A percentile compares a stretch with the other conserved stretches of the same genome.
phyloP scores from a whole-genome alignment of 1,140 invertebrate species.

The Bradynema listronoti region DNA sequence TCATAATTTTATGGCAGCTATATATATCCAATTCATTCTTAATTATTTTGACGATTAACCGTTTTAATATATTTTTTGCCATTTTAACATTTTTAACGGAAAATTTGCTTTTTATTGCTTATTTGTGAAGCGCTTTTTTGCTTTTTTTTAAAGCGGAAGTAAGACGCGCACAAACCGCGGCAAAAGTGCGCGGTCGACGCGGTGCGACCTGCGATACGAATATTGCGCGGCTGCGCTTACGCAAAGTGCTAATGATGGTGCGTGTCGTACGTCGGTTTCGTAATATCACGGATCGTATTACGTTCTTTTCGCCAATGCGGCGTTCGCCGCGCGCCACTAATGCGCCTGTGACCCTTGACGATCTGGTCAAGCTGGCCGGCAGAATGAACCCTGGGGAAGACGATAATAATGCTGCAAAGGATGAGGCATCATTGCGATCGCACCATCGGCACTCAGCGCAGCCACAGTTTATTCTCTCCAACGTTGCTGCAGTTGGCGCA shows the following conservation, averaged over 20 bases:
- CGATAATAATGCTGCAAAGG: too few relatives aligned
- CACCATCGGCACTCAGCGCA: too few relatives aligned
- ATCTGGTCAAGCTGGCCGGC: too few relatives aligned
- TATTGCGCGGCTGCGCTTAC: constrained; percentile 44
- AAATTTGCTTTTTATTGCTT: too few relatives aligned
- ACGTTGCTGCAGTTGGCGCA: constrained; percentile 4
- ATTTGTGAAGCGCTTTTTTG: constrained; percentile 1
- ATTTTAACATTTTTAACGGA: too few relatives aligned
- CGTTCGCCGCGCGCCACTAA: constrained; percentile 26
- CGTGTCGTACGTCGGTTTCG: constrained; percentile 49
- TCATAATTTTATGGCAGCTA: too few relatives aligned
- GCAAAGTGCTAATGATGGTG: constrained; percentile 52
- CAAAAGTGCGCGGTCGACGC: constrained; percentile 33
- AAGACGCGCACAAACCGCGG: constrained; percentile 13
- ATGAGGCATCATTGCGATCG: too few relatives aligned
- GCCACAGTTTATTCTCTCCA: too few relatives aligned
- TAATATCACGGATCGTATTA: constrained; percentile 29
- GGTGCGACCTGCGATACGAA: constrained; percentile 39
- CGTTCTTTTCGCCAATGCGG: constrained; percentile 19
- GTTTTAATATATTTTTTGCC: too few relatives aligned
- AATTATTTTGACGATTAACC: too few relatives aligned
- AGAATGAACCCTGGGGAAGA: too few relatives aligned
- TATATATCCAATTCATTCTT: too few relatives aligned
- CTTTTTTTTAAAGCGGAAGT: constrained; percentile 15
- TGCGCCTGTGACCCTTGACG: not conserved